Base-by-base conservation (phyloP, 2,888 invertebrate species). In the Odontomyia ornata region DNA sequence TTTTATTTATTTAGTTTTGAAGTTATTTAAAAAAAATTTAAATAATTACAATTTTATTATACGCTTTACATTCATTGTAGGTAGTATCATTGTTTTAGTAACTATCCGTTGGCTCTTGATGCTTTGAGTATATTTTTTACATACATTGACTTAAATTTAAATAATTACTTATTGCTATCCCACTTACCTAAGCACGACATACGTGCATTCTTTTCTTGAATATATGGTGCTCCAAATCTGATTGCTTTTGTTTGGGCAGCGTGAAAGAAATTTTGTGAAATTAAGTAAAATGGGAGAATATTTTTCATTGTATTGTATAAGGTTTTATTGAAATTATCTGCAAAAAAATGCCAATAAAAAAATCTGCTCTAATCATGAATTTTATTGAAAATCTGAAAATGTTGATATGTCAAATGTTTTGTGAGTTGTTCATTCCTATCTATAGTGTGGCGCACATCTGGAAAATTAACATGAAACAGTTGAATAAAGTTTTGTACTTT, bases 161-260 rank as follows among this genome's bases (percentile, higher is more conserved):
- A 0, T 5, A 47, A 13, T 0, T 67, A 67, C 5, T 47, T 23
- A 36, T 21, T 46, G 69, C 46, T 36, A 69, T 18, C 9, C 13
- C 3, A 73, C 73, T 73, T 73, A 73, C 73, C 73, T 73, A 73
- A 73, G 73, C 73, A 36, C 73, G 73, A 23, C 36, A 73, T 18
- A 23, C 60, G 60, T 73, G 36, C 60, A 73, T 73, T 23, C 73
- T 15, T 73, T 73, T 73, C 43, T 27, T 57, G 30, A 18, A 72
- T 72, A 47, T 72, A 23, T 47, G 23, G 18, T 72, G 52, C 52
- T 52, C 18, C 36, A 15, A 15, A 52, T 52, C 18, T 52, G 18
- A 52, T 13, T 52, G 52, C n/a, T 18, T 52, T 9, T 21, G 21
- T 21, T 21, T 11, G 28, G 64, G 28, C 28, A 25, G 28, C 28